Evolutionary conservation across 2,113 vertebrate genomes (phyloP), one percentile per base, ranked within the genome.

Genomic region (Aphyosemion australe): DNA sequence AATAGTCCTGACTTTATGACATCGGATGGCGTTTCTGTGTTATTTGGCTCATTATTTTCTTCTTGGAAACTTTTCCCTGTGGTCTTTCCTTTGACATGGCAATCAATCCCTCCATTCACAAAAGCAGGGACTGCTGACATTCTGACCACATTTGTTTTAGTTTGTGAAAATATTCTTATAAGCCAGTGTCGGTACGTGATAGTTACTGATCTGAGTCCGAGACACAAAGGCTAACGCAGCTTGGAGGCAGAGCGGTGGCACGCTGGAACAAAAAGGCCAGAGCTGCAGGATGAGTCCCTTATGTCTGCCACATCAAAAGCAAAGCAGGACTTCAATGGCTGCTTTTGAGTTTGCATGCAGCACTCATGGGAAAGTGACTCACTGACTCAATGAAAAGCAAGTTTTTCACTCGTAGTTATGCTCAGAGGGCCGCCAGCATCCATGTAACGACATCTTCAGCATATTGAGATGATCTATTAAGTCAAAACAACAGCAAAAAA

Each of bases 321-420:
- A 71, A 48, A 65, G 18, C 20, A 31, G 15, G 13, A 26, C 26
- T 31, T 62, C 21, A n/a, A 58, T 47, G 60, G n/a, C 31, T 48
- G 66, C 58, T 65, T 51, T 67, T n/a, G 51, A 53, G 21, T 55
- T 69, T 61, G 20, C 51, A 66, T 68, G 10, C 15, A 18, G 10
- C 46, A 42, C 72, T 60, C 16, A 45, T 20, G 47, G 56, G 52
- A 72, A 57, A 45, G 19, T 62, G 41, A 52, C 50, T 81, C 20
- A 54, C 14, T 51, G 31, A 69, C 31, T 37, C 52, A 34, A 54
- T 18, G 16, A 74, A 53, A 65, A 58, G 32, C 10, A 15, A 13
- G 15, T 20, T 61, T 67, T 69, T n/a, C 62, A 65, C 64, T 54
- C 57, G 21, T 54, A 50, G 20, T 46, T 21, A 11, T 45, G 19